A percentile compares a stretch with the other conserved stretches of the same genome.
Evolutionary conservation across 2,888 invertebrate species (phyloP).

Genomic region (Polia nebulosa): DNA sequence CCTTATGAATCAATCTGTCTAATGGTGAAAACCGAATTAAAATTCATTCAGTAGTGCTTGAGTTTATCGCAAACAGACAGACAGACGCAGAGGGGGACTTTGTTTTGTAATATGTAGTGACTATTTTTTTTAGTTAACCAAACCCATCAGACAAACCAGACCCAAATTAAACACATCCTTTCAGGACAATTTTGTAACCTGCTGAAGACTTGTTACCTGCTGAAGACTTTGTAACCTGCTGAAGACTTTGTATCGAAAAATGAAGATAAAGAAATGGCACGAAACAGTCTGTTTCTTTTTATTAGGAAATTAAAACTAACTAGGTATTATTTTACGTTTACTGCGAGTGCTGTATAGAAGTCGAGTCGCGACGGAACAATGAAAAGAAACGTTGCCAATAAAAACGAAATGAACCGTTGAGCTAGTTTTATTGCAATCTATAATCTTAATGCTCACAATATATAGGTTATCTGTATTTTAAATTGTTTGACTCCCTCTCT

Average conservation of each 20-base stretch:
- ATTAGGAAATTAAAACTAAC: constrained; percentile 61
- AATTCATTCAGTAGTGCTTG: too few relatives aligned
- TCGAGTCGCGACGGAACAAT: constrained; percentile 50
- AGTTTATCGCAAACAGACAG: too few relatives aligned
- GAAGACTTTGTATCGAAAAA: constrained; percentile 14
- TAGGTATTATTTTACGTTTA: constrained; percentile 63
- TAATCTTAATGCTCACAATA: constrained; percentile 37
- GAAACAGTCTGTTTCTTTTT: constrained; percentile 55
- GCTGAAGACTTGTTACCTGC: background rate
- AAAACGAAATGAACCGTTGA: constrained; percentile 51
- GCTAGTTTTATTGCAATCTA: constrained; percentile 55
- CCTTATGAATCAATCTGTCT: too few relatives aligned
- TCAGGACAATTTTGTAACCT: background rate
- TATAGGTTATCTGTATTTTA: constrained; percentile 24
- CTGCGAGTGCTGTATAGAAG: constrained; percentile 53
- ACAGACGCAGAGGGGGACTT: too few relatives aligned
- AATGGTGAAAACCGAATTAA: too few relatives aligned
- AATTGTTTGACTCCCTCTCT: constrained; percentile 7
- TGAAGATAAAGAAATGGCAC: constrained; percentile 37
- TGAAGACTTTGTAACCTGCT: constrained; percentile 9
- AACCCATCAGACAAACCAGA: too few relatives aligned
- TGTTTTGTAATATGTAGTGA: too few relatives aligned
- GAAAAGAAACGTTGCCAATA: constrained; percentile 55
- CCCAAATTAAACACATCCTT: background rate
- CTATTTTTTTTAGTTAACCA: too few relatives aligned